These are phyloP conservation scores for Portevinia maculata DNA, from an alignment of 2,888 invertebrate genomes.

Conservation along the genomic window DNA sequence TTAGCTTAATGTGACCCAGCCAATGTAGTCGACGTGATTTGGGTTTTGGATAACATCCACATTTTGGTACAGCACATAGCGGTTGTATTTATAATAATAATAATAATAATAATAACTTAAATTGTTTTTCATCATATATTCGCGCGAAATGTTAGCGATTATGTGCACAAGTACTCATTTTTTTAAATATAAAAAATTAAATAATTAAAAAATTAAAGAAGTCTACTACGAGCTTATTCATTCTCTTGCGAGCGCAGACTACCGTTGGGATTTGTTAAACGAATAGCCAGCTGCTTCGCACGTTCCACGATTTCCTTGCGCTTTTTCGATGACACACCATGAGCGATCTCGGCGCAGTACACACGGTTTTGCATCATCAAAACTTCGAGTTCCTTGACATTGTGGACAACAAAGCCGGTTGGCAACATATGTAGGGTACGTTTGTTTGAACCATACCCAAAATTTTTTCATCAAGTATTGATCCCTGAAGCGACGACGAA, in stretches of 20 bases:
- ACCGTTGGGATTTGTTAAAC: slow-evolving; percentile 98
- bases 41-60: no score
- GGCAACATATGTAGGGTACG: no score
- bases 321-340: slow-evolving; percentile 98
- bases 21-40: no score
- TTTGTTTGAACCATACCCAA: slow-evolving; percentile 99
- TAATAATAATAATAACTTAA: no score
- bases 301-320: slow-evolving; percentile 97
- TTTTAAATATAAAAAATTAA: no score
- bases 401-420: slow-evolving; percentile 96
- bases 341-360: slow-evolving; percentile 98
- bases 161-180: slow-evolving; percentile 44
- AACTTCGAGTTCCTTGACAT: slow-evolving; percentile 97
- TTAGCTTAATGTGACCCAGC: no score
- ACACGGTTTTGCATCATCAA: slow-evolving; percentile 99
- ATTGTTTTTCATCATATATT: slow-evolving; percentile 47
- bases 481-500: slow-evolving; percentile 99
- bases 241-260: slow-evolving; percentile 99
- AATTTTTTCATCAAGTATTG: slow-evolving; percentile 99
- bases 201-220: slow-evolving; percentile 77
- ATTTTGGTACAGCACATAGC: no score
- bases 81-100: no score
- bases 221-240: slow-evolving; percentile 88
- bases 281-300: slow-evolving; percentile 96
- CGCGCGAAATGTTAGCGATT: no score